These are phyloP conservation scores for Peromyscus eremicus DNA, from an alignment of 2,797 vertebrate genomes.

Conservation along the genomic window DNA sequence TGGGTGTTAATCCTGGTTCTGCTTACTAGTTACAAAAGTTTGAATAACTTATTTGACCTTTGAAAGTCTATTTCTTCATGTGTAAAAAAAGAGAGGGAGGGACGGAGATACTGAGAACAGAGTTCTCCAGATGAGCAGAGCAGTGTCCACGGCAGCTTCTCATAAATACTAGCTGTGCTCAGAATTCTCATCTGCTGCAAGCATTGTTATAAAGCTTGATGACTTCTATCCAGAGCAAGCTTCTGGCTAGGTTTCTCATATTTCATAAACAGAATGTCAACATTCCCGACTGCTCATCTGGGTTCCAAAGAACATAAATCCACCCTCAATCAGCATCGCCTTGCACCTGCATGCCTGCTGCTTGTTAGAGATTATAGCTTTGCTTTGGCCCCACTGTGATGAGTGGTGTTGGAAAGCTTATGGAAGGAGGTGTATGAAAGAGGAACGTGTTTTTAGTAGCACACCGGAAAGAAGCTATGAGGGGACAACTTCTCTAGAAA, in stretches of 20 bases:
- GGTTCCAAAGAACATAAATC: constrained; percentile 80
- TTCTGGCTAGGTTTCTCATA: constrained; percentile 61
- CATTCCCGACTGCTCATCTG: constrained; percentile 70
- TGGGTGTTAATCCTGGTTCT: constrained; percentile 32
- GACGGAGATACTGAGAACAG: background rate
- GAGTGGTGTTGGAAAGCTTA: background rate
- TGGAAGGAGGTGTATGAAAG: constrained; percentile 23
- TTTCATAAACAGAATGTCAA: constrained; percentile 72
- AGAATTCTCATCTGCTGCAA: constrained; percentile 2
- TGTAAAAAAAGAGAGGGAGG: background rate
- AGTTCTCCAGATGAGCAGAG: background rate
- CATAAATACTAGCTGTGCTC: background rate
- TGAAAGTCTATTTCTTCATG: constrained; percentile 3
- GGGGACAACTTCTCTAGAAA: background rate
- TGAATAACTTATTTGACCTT: constrained; percentile 9
- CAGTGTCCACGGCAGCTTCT: background rate
- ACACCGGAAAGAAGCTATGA: background rate
- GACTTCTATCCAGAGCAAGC: constrained; percentile 35
- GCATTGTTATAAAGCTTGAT: constrained; percentile 54
- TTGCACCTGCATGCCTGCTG: constrained; percentile 63
- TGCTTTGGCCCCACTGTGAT: constrained; percentile 28
- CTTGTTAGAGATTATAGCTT: constrained; percentile 74
- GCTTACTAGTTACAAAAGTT: background rate
- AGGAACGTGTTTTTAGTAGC: background rate
- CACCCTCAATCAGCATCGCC: constrained; percentile 66